These are phyloP conservation scores for Acleris literana DNA, from an alignment of 2,888 invertebrate species.

Conservation along the genomic window DNA sequence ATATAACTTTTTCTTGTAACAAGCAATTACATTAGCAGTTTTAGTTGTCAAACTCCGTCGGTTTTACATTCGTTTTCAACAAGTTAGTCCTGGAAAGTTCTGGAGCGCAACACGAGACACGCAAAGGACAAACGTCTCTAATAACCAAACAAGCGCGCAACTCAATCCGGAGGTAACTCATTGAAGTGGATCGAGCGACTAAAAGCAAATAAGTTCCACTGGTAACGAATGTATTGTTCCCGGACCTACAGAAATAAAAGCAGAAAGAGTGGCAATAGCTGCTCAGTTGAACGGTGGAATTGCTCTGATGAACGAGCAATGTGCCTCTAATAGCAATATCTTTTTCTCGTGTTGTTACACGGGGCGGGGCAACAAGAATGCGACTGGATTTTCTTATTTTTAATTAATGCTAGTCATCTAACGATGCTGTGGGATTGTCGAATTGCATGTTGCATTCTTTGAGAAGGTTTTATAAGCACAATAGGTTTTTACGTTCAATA, in stretches of 20 bases:
- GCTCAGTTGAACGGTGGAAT: slow-evolving; percentile 65
- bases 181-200: slow-evolving; percentile 64
- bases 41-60: slow-evolving; percentile 53
- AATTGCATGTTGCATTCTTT: slow-evolving; percentile 15
- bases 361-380: slow-evolving; percentile 57
- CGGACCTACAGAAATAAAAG: slow-evolving; percentile 66
- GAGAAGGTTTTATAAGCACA: not conserved
- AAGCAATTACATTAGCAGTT: slow-evolving; percentile 61
- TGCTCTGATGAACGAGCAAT: slow-evolving; percentile 75
- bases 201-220: slow-evolving; percentile 57
- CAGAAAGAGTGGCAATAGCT: slow-evolving; percentile 55
- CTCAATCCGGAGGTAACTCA: slow-evolving; percentile 54
- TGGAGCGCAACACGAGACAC: slow-evolving; percentile 46
- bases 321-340: slow-evolving; percentile 68
- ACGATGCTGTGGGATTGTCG: slow-evolving; percentile 12
- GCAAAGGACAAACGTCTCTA: slow-evolving; percentile 51
- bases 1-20: slow-evolving; percentile 42
- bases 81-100: slow-evolving; percentile 51
- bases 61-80: slow-evolving; percentile 53
- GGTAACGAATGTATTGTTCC: slow-evolving; percentile 77
- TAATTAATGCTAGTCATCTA: slow-evolving; percentile 38
- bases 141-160: slow-evolving; percentile 42
- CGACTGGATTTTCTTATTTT: slow-evolving; percentile 44
- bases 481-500: too few relatives aligned
- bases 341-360: slow-evolving; percentile 56